Conservation (phyloP, 2,888 invertebrate genomes). For the Tanytarsus gracilentus region DNA sequence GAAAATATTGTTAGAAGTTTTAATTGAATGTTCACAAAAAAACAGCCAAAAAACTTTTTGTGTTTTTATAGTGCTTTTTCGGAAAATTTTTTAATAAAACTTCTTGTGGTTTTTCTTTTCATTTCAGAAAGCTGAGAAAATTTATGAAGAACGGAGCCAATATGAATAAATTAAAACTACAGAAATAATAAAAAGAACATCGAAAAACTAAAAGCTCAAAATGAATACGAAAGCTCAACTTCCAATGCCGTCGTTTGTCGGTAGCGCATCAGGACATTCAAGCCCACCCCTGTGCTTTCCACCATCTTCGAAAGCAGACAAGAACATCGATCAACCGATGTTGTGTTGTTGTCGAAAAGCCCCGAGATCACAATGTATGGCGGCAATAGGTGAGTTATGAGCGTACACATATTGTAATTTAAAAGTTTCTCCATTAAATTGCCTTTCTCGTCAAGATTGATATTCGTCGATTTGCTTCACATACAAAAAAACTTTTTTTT, state of each 20-base stretch:
- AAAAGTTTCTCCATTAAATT: too few relatives aligned
- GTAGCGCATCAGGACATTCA: conserved; percentile 31
- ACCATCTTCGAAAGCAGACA: conserved; percentile 33
- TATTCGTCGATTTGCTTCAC: too few relatives aligned
- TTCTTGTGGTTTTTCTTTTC: background rate
- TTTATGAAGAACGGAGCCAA: background rate
- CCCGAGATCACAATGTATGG: conserved; percentile 44
- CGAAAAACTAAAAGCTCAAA: background rate
- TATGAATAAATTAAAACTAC: background rate
- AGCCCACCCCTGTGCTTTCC: conserved; percentile 36
- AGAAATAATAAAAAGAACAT: background rate
- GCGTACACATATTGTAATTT: background rate
- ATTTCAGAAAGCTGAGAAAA: background rate
- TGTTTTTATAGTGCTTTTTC: background rate
- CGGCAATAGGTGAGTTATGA: conserved; percentile 40
- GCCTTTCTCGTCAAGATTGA: too few relatives aligned
- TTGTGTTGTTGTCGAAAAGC: conserved; percentile 43
- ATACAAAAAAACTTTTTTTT: too few relatives aligned
- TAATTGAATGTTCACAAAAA: background rate
- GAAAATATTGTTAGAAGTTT: background rate
- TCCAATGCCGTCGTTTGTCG: conserved; percentile 39
- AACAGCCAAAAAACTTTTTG: background rate
- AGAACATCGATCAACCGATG: conserved; percentile 5
- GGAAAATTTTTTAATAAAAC: background rate
- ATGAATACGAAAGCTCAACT: conserved; percentile 39